phyloP scores from a whole-genome alignment of 2,113 vertebrate species.

The Micronisus gabar region DNA sequence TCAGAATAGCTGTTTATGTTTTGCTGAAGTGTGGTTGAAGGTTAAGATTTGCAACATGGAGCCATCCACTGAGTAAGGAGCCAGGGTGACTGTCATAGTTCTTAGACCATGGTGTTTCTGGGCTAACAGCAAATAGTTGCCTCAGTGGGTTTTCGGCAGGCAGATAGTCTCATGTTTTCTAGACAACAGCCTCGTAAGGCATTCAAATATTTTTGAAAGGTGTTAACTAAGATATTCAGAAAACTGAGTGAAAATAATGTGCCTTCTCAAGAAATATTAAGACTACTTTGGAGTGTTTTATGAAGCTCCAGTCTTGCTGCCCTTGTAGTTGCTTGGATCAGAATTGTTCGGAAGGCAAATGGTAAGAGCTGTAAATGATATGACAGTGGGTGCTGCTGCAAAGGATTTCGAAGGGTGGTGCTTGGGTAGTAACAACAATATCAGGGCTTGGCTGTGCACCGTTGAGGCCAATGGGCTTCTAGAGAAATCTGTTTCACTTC shows the following conservation, averaged over 20 bases:
- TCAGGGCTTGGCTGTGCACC: fast-evolving
- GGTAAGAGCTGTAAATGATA: not conserved
- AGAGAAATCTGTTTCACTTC: not conserved
- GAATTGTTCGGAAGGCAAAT: not conserved
- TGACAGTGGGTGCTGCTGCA: not conserved
- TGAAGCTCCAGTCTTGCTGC: not conserved
- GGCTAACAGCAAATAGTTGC: not conserved
- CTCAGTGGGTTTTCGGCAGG: not conserved
- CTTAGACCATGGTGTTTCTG: not conserved
- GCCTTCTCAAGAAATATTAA: not conserved
- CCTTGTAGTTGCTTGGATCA: not conserved
- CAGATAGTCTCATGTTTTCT: not conserved
- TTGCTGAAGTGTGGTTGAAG: not conserved
- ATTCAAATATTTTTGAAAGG: not conserved
- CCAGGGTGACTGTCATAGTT: not conserved
- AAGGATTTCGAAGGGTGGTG: not conserved
- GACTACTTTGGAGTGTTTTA: not conserved
- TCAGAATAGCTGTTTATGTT: not conserved
- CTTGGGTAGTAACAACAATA: not conserved
- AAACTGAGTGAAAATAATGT: not conserved
- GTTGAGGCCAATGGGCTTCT: not conserved
- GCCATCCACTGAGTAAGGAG: not conserved
- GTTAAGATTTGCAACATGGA: not conserved
- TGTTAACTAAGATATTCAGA: not conserved
- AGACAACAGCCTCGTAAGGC: not conserved